These are phyloP conservation scores for Tridacna crocea DNA, from an alignment of 2,888 invertebrate genomes.

Conservation along the genomic window DNA sequence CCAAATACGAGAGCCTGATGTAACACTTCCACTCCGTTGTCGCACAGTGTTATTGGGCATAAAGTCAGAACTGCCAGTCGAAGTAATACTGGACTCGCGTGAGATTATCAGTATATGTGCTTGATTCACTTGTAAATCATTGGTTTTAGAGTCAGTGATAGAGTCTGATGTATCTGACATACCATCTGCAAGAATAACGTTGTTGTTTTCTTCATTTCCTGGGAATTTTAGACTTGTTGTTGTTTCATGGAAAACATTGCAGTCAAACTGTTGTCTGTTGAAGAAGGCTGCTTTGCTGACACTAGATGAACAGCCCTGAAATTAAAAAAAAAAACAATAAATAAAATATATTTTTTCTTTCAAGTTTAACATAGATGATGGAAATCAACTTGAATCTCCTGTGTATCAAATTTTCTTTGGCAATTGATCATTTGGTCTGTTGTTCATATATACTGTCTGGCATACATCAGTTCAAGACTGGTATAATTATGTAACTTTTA, in stretches of 20 bases:
- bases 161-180: conserved; percentile 6
- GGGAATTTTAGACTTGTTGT: conserved; percentile 12
- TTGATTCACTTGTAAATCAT: conserved; percentile 30
- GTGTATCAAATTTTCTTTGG: no score
- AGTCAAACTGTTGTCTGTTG: conserved; percentile 20
- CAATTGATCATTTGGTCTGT: no score
- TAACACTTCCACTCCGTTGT: conserved; percentile 1
- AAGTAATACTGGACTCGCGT: conserved; percentile 26
- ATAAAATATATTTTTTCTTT: no score
- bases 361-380: no score
- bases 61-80: conserved; percentile 5
- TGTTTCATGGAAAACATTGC: conserved; percentile 16
- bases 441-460: no score
- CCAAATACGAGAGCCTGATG: not conserved
- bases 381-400: no score
- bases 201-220: conserved; percentile 23
- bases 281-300: conserved; percentile 22
- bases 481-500: no score
- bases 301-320: conserved; percentile 58
- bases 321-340: not conserved
- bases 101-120: conserved; percentile 37
- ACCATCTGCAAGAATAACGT: not conserved
- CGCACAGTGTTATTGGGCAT: not conserved
- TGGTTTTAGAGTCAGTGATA: not conserved
- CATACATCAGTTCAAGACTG: no score